phyloP scores from a whole-genome alignment of 2,888 invertebrate species.

The Synanthedon andrenaeformis region DNA sequence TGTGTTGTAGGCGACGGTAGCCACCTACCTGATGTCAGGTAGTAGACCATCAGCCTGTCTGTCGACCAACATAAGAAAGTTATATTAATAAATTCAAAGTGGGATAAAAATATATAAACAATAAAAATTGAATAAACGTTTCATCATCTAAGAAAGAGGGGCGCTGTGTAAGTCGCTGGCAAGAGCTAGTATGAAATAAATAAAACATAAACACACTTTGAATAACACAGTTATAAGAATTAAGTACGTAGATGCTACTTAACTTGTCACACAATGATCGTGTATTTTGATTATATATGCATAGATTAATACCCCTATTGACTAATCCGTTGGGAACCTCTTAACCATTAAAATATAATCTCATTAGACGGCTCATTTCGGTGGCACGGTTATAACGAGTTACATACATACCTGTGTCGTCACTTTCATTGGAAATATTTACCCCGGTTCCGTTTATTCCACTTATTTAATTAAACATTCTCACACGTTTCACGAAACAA shows the following conservation, averaged over 20 bases:
- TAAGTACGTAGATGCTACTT: background rate
- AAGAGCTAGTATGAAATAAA: no score
- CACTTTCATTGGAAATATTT: slow-evolving; percentile 43
- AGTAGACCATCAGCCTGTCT: no score
- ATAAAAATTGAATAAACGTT: no score
- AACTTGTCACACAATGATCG: background rate
- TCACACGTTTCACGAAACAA: slow-evolving; percentile 63
- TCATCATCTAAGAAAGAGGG: no score
- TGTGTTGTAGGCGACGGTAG: no score
- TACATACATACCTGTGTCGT: slow-evolving; percentile 19
- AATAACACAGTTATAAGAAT: background rate
- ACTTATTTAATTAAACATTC: slow-evolving; percentile 68
- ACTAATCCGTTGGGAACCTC: slow-evolving; percentile 36
- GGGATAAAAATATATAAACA: no score
- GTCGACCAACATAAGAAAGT: no score
- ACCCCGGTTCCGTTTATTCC: slow-evolving; percentile 49
- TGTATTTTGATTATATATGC: background rate
- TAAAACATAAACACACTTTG: background rate
- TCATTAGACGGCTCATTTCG: slow-evolving; percentile 16
- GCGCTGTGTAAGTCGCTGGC: no score
- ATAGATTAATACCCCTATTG: slow-evolving; percentile 1
- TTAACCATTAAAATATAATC: slow-evolving; percentile 23
- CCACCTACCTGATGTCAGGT: no score
- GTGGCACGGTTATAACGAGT: slow-evolving; percentile 17
- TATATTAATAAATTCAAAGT: no score